A percentile compares a stretch with the other conserved stretches of the same genome.
phyloP scores from a whole-genome alignment of 2,797 vertebrate species.

The Amniataba percoides region DNA sequence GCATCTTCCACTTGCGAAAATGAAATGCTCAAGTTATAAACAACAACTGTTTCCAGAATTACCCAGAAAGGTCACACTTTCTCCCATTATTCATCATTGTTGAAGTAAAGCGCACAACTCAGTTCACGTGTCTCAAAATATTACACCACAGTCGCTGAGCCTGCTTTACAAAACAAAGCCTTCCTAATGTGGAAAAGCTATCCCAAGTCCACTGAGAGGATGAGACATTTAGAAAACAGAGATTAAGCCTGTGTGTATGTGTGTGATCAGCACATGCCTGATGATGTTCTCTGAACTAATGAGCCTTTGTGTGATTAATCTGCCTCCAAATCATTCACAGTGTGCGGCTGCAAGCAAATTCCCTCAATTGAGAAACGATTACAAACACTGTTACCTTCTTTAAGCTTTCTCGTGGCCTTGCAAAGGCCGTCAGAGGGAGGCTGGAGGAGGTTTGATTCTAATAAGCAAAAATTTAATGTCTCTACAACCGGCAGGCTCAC shows the following conservation, averaged over 20 bases:
- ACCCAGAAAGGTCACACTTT: slow-evolving; percentile 9
- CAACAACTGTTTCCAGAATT: slow-evolving; percentile 13
- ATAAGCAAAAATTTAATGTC: slow-evolving; percentile 62
- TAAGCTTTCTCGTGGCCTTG: slow-evolving; percentile 40
- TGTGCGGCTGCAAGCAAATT: slow-evolving; percentile 33
- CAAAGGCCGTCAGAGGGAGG: slow-evolving; percentile 37
- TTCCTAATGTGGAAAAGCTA: slow-evolving; percentile 17
- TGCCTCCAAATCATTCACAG: slow-evolving; percentile 49
- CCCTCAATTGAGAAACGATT: slow-evolving; percentile 29
- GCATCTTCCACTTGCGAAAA: slow-evolving; percentile 17
- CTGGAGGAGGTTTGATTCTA: slow-evolving; percentile 52
- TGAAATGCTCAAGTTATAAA: slow-evolving; percentile 11
- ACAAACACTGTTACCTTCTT: slow-evolving; percentile 25
- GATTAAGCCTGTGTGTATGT: slow-evolving; percentile 7
- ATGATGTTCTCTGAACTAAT: slow-evolving; percentile 50
- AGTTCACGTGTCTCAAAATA: slow-evolving; percentile 23
- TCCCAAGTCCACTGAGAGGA: slow-evolving; percentile 17
- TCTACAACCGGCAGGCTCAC: slow-evolving; percentile 42
- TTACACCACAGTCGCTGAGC: slow-evolving; percentile 15
- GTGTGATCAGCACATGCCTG: slow-evolving; percentile 46
- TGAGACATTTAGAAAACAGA: slow-evolving; percentile 34
- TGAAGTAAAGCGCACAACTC: slow-evolving; percentile 18
- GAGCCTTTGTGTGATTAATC: slow-evolving; percentile 57
- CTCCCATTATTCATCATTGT: neutral
- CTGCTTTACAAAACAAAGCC: slow-evolving; percentile 24